These are phyloP conservation scores for Sebastes matsubarae DNA, from an alignment of 2,797 vertebrate species.

Conservation along the genomic window DNA sequence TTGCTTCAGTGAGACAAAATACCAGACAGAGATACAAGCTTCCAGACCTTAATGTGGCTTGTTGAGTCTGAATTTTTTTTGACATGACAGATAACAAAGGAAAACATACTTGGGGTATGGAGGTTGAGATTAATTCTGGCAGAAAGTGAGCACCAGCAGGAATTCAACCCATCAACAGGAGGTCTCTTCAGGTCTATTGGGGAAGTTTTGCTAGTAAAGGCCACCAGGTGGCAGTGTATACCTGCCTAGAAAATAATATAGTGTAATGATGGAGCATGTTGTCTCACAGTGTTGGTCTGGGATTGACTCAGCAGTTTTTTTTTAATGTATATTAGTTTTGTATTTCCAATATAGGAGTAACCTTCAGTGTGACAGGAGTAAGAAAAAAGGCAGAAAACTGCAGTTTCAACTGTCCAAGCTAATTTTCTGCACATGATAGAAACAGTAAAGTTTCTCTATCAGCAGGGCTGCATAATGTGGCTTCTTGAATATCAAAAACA, in stretches of 20 bases:
- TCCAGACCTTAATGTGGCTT: neutral
- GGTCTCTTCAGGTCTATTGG: neutral
- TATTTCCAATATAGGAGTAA: neutral
- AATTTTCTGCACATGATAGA: neutral
- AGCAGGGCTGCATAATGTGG: neutral
- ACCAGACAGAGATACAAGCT: neutral
- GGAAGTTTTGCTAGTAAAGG: neutral
- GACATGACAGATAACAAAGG: neutral
- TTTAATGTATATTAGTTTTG: neutral
- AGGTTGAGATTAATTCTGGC: neutral
- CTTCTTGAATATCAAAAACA: neutral
- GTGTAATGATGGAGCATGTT: neutral
- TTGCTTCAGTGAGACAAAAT: neutral
- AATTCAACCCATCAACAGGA: neutral
- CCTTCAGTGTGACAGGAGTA: neutral
- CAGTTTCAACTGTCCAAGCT: neutral
- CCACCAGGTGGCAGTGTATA: slow-evolving; percentile 60
- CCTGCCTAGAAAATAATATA: neutral
- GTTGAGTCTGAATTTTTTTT: neutral
- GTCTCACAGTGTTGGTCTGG: neutral
- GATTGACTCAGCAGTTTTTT: neutral
- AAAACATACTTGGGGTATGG: neutral
- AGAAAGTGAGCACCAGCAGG: neutral
- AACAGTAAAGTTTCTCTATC: neutral
- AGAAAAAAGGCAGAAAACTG: neutral